Base-by-base conservation (phyloP, 2,888 invertebrate species). In the Choreutis nemorana region DNA sequence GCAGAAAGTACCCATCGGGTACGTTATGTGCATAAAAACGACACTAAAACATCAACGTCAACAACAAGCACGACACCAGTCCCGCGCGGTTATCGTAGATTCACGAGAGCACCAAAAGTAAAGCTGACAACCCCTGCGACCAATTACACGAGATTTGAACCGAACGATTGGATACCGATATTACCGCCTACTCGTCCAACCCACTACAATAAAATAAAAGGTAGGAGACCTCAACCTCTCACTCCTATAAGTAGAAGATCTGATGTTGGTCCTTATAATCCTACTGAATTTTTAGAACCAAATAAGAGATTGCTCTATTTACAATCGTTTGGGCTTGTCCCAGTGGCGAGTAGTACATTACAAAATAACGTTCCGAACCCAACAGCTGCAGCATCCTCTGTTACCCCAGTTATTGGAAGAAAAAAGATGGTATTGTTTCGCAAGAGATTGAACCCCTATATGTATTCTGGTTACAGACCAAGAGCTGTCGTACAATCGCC, bases 91-190 rank as follows among this genome's bases (percentile, higher is more conserved):
- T 71, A 73, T 42, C 60, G 64, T 27, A 63, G 66, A 20, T 63
- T 72, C 29, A 73, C 70, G 14, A 65, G 75, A 45, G 51, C 47
- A 30, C 55, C 71, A 12, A 77, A 62, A 49, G 50, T 46, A 35
- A 58, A 50, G 44, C 49, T 54, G 21, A 36, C 40, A 46, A 26
- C 43, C 52, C 14, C 28, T 7, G 23, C 33, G 16, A 41, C 46
- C 13, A 64, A 59, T 34, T 55, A 55, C 28, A 55, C 57, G 14
- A 42, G 51, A 31, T 47, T 60, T 15, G 51, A 57, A 42, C 46
- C 50, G 4, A 75, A 72, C 38, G 79, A 77, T 34, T 80, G 80
- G 80, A 55, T 78, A 23, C 80, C 80, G 13, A 71, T 79, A 26
- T 38, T 67, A 36, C n/a, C n/a, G n/a, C n/a, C n/a, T n/a, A n/a